Base-by-base conservation (phyloP, 2,888 invertebrate species). In the Acrobasis suavella region DNA sequence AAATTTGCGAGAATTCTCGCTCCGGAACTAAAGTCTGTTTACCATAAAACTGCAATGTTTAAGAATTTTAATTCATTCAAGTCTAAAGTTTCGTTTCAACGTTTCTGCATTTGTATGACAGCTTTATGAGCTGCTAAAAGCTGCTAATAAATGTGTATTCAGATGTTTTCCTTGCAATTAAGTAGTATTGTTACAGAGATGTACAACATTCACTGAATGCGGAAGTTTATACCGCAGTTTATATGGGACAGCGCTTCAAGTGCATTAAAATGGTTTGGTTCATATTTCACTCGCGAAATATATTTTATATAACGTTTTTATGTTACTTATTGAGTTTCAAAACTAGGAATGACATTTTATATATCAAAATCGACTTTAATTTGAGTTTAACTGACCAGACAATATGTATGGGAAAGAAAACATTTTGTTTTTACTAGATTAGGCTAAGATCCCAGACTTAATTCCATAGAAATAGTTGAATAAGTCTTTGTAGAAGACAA, bases 31-130 rank as follows among this genome's bases (percentile, higher is more conserved):
- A 38, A 39, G 51, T 17, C 51, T 60, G 51, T 60, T 60, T 60
- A 60, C 60, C 60, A 60, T 60, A 60, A 60, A 51, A 60, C 60
- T 60, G 60, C 60, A 51, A 60, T 60, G 60, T 60, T 60, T 39
- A 60, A 39, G 60, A 60, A 60, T 60, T 60, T 60, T 51, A 51
- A 60, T 60, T 51, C 51, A 52, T 60, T 60, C 51, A 51, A 60
- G 51, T 51, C 51, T 60, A 51, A 39, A 60, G 60, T 42, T 56
- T 56, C 56, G 42, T 46, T 42, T 42, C 42, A 38, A 14, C 22
- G 56, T 17, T 56, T 56, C 17, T 56, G 42, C 56, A 56, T 56
- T 56, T 56, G 56, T 56, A 17, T 46, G 56, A 42, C 7, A 14
- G 42, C n/a, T 12, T 14, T 14, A 14, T 46, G 32, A 14, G 14